phyloP scores from a whole-genome alignment of 2,113 vertebrate genomes.

The Stigmatopora argus region DNA sequence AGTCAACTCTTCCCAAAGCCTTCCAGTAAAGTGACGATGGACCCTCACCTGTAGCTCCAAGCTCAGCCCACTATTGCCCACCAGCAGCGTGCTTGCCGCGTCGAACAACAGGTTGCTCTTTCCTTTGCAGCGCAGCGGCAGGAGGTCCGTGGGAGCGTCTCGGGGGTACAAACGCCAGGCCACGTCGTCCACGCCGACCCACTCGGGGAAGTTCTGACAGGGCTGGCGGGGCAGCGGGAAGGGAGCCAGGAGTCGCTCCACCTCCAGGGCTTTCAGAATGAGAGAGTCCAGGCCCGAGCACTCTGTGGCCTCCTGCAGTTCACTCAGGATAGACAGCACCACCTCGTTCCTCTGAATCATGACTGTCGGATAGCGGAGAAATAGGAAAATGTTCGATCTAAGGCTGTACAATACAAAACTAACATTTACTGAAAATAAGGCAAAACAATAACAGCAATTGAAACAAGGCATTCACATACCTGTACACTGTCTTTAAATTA shows the following conservation, averaged over 20 bases:
- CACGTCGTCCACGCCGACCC: constrained; percentile 77
- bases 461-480: too few relatives aligned
- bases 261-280: constrained; percentile 72
- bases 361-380: constrained; percentile 10
- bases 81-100: constrained; percentile 81
- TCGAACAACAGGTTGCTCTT: constrained; percentile 88
- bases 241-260: constrained; percentile 73
- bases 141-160: constrained; percentile 81
- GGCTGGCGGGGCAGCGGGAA: constrained; percentile 72
- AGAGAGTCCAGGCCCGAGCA: constrained; percentile 79
- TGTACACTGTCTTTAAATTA: too few relatives aligned
- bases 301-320: constrained; percentile 90
- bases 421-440: too few relatives aligned
- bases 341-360: constrained; percentile 85
- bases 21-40: background rate
- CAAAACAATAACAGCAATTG: too few relatives aligned
- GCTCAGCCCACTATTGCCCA: constrained; percentile 80
- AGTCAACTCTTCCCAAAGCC: background rate
- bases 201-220: constrained; percentile 72
- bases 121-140: constrained; percentile 83
- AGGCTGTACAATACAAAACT: too few relatives aligned
- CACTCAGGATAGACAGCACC: constrained; percentile 81
- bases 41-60: constrained; percentile 83
- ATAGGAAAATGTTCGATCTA: background rate
- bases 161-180: constrained; percentile 83